phyloP scores from a whole-genome alignment of 64 coral and sea anemone genomes.

The Pocillopora damicornis region DNA sequence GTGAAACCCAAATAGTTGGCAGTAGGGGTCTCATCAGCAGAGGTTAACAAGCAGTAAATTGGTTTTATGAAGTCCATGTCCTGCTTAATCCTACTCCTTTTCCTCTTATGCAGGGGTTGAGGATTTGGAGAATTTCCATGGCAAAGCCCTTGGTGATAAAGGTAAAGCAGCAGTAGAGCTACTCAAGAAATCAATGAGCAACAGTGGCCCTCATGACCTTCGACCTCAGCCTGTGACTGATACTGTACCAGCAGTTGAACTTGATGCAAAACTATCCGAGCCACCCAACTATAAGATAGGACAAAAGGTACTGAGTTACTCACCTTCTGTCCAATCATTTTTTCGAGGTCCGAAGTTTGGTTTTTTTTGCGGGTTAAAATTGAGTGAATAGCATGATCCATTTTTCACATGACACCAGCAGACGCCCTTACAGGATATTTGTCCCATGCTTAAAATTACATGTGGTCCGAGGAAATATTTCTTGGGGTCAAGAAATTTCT shows the following conservation, averaged over 20 bases:
- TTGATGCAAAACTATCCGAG: conserved; percentile 53
- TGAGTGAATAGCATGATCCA: too few species aligned
- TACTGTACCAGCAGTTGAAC: conserved; percentile 44
- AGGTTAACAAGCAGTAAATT: too few species aligned
- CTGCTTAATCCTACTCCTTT: background rate
- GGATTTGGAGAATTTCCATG: conserved; percentile 88
- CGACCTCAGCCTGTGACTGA: conserved; percentile 64
- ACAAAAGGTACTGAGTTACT: conserved; percentile 62
- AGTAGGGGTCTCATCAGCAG: too few species aligned
- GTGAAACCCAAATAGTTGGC: too few species aligned
- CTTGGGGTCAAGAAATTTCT: too few species aligned
- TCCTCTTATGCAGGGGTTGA: conserved; percentile 56
- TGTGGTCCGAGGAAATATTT: too few species aligned
- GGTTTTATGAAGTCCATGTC: too few species aligned
- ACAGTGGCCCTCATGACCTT: conserved; percentile 11
- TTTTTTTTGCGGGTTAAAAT: background rate
- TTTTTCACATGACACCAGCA: too few species aligned
- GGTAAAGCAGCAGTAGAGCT: conserved; percentile 29
- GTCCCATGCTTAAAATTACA: too few species aligned
- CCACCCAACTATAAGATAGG: conserved; percentile 86
- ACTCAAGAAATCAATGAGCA: conserved; percentile 39
- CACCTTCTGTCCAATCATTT: background rate
- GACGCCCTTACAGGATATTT: too few species aligned
- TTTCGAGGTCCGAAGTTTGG: background rate
- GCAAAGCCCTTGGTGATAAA: conserved; percentile 81